These are phyloP conservation scores for Amiota mariae DNA, from an alignment of 2,888 invertebrate species.

Conservation along the genomic window DNA sequence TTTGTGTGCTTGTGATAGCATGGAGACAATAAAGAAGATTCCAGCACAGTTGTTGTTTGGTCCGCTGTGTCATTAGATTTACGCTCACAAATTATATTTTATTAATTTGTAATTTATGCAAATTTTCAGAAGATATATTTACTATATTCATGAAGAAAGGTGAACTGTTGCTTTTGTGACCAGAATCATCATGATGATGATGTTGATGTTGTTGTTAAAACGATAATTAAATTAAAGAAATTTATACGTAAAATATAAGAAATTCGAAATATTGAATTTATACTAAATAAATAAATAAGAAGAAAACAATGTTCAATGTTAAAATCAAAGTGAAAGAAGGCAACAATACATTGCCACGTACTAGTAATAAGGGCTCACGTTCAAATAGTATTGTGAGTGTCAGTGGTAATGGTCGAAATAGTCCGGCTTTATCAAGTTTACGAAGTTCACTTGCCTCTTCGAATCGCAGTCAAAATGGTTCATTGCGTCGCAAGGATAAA, in stretches of 20 bases:
- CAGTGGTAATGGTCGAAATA: constrained; percentile 62
- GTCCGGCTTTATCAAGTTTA: constrained; percentile 68
- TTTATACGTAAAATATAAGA: too few relatives aligned
- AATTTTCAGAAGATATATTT: constrained; percentile 33
- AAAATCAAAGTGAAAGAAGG: constrained; percentile 74
- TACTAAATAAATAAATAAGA: constrained; percentile 32
- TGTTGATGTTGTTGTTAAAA: too few relatives aligned
- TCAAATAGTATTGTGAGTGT: constrained; percentile 36
- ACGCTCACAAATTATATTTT: constrained; percentile 44
- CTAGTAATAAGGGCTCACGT: constrained; percentile 48
- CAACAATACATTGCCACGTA: constrained; percentile 69
- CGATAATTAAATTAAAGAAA: too few relatives aligned
- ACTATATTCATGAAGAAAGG: too few relatives aligned
- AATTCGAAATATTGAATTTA: constrained; percentile 24
- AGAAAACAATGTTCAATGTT: constrained; percentile 71
- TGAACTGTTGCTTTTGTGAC: too few relatives aligned
- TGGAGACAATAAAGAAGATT: too few relatives aligned
- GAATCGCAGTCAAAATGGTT: constrained; percentile 68
- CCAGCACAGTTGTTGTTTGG: background rate
- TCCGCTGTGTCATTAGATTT: constrained; percentile 46
- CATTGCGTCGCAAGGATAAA: constrained; percentile 71
- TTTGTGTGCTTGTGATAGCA: too few relatives aligned
- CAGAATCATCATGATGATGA: too few relatives aligned
- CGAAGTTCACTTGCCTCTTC: constrained; percentile 72
- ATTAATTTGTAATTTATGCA: constrained; percentile 57